Evolutionary conservation across 1,140 invertebrate species (phyloP), one percentile per base, ranked within the genome.

Genomic region (Drosophila ercepeae): DNA sequence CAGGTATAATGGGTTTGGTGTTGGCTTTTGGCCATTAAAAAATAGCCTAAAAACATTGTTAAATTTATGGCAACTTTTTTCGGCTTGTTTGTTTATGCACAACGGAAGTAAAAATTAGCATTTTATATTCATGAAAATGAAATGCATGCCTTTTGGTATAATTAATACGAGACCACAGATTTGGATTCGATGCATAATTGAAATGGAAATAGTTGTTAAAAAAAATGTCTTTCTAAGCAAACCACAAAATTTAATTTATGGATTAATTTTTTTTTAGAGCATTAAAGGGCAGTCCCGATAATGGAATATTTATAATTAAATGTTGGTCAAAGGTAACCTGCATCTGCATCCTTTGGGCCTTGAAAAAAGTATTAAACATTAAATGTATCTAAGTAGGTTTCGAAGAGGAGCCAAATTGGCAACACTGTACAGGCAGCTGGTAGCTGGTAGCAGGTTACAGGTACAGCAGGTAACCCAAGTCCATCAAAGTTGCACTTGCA

Each of bases 401-500:
- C 7, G 4, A 13, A 36, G 16, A 27, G 13, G 23, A 45, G 45
- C 55, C 32, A 25, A 61, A 29, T 48, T 64, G 57, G 42, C 60
- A 60, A 39, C 54, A 48, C 45, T 25, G 42, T 13, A 39, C 5
- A 39, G 16, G 16, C 6, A 18, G 39, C 13, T 14, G 39, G 14
- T 2, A 41, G 4, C 3, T 8, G 18, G 5, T 11, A 36, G 7
- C 0, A 18, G 23, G 27, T n/a, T 1, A 6, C 61, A 64, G 67
- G 76, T 76, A 86, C n/a, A n/a, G n/a, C n/a, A 64, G 67, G 76
- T 76, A 86, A 79, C 75, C 63, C 55, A 39, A 55, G 61, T 69
- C 63, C 64, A 84, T 84, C 81, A 84, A 82, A 88, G 76, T 84
- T 86, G 81, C 61, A 67, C 45, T 64, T 58, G 51, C 55, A 74